Evolutionary conservation across 2,113 vertebrate genomes (phyloP).

Genomic region (Speoplatyrhinus poulsoni): DNA sequence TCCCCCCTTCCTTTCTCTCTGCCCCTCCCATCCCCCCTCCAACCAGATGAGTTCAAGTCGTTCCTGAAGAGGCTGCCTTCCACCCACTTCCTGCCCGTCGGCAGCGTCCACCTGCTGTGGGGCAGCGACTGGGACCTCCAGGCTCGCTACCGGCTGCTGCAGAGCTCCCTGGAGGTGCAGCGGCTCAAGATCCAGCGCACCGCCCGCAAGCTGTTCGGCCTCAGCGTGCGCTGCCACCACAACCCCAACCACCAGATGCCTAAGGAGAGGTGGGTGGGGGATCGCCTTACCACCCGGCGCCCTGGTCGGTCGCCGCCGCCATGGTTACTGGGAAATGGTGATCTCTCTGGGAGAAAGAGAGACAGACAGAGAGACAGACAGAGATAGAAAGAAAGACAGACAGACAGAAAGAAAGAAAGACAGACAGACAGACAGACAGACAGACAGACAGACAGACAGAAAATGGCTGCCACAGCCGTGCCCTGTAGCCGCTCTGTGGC

Average conservation of each 20-base stretch:
- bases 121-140: conserved; percentile 99
- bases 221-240: conserved; percentile 96
- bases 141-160: conserved; percentile 93
- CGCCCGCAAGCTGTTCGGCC: conserved; percentile 95
- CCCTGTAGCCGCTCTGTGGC: no score
- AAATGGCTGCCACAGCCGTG: conserved; percentile 14
- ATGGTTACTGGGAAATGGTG: conserved; percentile 35
- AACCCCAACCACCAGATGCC: conserved; percentile 99
- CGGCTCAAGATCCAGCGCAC: conserved; percentile 94
- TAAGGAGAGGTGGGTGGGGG: conserved; percentile 88
- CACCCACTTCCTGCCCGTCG: conserved; percentile 96
- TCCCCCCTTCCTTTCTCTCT: not conserved
- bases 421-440: conserved; percentile 30
- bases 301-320: conserved; percentile 1
- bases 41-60: conserved; percentile 95
- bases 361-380: conserved; percentile 50
- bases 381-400: no score
- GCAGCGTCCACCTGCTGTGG: conserved; percentile 97
- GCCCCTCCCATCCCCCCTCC: conserved; percentile 15
- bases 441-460: conserved; percentile 30
- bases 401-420: conserved; percentile 38
- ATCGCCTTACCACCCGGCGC: not conserved
- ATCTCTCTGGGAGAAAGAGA: conserved; percentile 17
- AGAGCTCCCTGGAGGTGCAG: conserved; percentile 90
- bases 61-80: conserved; percentile 96